Evolutionary conservation across 2,888 invertebrate species (phyloP), one percentile per base, ranked within the genome.

Genomic region (Eupelmus urozonus): DNA sequence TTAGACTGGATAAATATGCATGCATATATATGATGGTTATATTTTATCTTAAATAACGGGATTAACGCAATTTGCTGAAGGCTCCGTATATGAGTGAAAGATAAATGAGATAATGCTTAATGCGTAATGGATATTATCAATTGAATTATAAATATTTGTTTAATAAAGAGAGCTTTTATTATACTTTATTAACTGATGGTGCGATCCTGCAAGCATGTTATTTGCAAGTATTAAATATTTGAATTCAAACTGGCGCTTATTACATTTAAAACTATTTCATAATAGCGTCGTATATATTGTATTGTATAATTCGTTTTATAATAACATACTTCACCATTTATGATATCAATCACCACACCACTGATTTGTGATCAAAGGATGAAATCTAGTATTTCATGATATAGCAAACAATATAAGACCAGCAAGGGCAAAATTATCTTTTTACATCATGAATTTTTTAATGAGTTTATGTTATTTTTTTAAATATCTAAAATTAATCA

Each of bases 301-400:
- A 34, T 34, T 34, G 9, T 5, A 5, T 34, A 5, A 34, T 34
- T 34, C 34, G 9, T 5, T 34, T 34, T 34, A 5, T 34, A 34
- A 34, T 34, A 34, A 34, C n/a, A n/a, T n/a, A n/a, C n/a, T 42
- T 70, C 49, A 57, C n/a, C n/a, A n/a, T n/a, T n/a, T n/a, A 25
- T 34, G 16, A 20, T 23, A 60, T 70, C n/a, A 29, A 7, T 60
- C 29, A 25, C 29, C 25, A 29, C n/a, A 23, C 60, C 70, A 70
- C 49, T 60, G 70, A 70, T 70, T 70, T 70, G 70, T 70, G 70
- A 59, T 60, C 23, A 20, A 20, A 59, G 49, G 45, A n/a, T 59
- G 59, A 70, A 70, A 20, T 70, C n/a, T n/a, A n/a, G 18, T 60
- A 59, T 60, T 70, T 27, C 29, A n/a, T 27, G n/a, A n/a, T n/a